phyloP scores from a whole-genome alignment of 1,140 invertebrate species.

The Drosophila takahashii region DNA sequence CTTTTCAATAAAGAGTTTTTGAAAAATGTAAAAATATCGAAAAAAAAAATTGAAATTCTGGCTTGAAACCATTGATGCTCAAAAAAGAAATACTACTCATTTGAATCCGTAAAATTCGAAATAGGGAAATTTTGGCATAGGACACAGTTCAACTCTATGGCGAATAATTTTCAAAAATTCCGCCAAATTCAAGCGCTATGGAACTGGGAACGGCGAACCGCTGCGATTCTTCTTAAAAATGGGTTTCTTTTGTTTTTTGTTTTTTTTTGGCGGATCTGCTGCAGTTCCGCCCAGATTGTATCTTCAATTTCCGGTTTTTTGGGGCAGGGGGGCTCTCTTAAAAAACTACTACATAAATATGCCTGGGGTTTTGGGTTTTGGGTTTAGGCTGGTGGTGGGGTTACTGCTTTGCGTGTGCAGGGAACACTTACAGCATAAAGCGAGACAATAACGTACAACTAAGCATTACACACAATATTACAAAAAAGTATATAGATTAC shows the following conservation, averaged over 20 bases:
- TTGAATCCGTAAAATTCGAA: not conserved
- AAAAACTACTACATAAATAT: conserved; percentile 51
- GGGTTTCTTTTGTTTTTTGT: not conserved
- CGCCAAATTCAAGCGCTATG: not conserved
- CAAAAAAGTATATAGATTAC: conserved; percentile 40
- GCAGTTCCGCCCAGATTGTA: conserved; percentile 34
- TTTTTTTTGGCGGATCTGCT: conserved; percentile 17
- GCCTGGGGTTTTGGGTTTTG: not conserved
- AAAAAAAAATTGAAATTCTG: too few relatives aligned
- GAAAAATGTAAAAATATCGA: too few relatives aligned
- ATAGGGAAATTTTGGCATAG: not conserved
- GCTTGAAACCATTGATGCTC: not conserved
- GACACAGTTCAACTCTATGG: not conserved
- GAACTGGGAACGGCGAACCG: not conserved
- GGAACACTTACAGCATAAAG: conserved; percentile 45
- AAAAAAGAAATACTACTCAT: not conserved
- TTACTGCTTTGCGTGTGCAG: conserved; percentile 8
- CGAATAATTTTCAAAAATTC: not conserved
- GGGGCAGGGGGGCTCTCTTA: conserved; percentile 4
- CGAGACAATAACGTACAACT: conserved; percentile 51
- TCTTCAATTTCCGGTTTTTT: not conserved
- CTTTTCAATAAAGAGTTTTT: not conserved
- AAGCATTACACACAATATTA: conserved; percentile 38
- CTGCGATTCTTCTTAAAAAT: conserved; percentile 4
- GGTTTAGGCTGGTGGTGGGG: not conserved